Evolutionary conservation across 1,140 invertebrate genomes (phyloP).

Genomic region (Scaptomyza pallida): DNA sequence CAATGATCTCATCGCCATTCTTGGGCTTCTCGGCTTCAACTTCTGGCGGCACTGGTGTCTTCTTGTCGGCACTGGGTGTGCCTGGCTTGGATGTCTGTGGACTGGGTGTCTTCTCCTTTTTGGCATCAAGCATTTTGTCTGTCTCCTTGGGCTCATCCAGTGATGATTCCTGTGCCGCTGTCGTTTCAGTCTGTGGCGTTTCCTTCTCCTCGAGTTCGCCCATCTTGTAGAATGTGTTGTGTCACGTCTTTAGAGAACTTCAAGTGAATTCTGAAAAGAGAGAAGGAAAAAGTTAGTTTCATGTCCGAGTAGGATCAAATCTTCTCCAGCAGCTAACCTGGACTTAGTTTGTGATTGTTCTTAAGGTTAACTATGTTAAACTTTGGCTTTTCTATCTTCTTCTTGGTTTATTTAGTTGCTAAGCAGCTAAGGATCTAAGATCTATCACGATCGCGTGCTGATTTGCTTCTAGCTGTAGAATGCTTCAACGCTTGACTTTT

Average conservation of each 20-base stretch:
- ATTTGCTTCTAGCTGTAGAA: slow-evolving; percentile 65
- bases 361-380: slow-evolving; percentile 60
- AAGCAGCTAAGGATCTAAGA: slow-evolving; percentile 73
- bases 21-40: slow-evolving; percentile 26
- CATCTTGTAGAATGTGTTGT: slow-evolving; percentile 48
- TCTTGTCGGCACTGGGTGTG: slow-evolving; percentile 60
- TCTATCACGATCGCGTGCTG: slow-evolving; percentile 72
- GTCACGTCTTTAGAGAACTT: slow-evolving; percentile 59
- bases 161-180: slow-evolving; percentile 61
- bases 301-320: neutral
- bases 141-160: slow-evolving; percentile 83
- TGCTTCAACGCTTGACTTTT: slow-evolving; percentile 33
- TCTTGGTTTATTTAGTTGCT: slow-evolving; percentile 35
- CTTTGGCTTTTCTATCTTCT: slow-evolving; percentile 41
- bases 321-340: slow-evolving; percentile 35
- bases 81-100: slow-evolving; percentile 66
- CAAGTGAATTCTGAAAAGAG: slow-evolving; percentile 52
- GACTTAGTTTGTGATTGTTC: slow-evolving; percentile 39
- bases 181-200: slow-evolving; percentile 74
- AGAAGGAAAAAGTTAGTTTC: slow-evolving; percentile 10
- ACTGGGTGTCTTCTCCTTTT: slow-evolving; percentile 66
- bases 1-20: slow-evolving; percentile 74
- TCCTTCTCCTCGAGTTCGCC: slow-evolving; percentile 83
- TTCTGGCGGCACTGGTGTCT: slow-evolving; percentile 24
- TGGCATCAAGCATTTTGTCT: slow-evolving; percentile 81